Conservation (phyloP, 2,888 invertebrate species). For the Scaptomyza reducta region DNA sequence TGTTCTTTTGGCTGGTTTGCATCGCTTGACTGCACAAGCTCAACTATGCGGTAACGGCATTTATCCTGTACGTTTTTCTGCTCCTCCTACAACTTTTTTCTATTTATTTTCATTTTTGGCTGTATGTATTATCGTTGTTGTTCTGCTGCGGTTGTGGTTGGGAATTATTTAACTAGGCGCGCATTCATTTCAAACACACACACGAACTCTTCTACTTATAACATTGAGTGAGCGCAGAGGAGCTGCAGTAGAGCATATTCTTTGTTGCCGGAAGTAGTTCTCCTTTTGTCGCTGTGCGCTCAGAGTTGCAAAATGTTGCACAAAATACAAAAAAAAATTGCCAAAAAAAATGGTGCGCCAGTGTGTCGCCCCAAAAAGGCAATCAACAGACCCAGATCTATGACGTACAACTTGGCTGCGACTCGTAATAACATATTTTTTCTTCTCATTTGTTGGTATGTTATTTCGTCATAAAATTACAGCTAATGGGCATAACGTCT, state of each 20-base stretch:
- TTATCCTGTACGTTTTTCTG: slow-evolving; percentile 34
- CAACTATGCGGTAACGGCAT: slow-evolving; percentile 53
- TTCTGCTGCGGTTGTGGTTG: slow-evolving; percentile 54
- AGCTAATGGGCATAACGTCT: slow-evolving; percentile 16
- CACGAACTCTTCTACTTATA: background rate
- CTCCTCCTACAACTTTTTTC: background rate
- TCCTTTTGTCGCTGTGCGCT: slow-evolving; percentile 48
- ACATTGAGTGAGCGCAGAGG: background rate
- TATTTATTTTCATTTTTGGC: slow-evolving; percentile 22
- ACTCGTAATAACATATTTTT: slow-evolving; percentile 5
- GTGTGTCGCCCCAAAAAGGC: slow-evolving; percentile 71
- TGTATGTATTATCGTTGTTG: slow-evolving; percentile 30
- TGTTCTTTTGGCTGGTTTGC: slow-evolving; percentile 41
- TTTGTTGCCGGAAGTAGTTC: slow-evolving; percentile 61
- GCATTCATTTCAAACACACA: slow-evolving; percentile 50
- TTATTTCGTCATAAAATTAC: slow-evolving; percentile 35
- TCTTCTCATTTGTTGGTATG: background rate
- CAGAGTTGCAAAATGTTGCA: slow-evolving; percentile 35
- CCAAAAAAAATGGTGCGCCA: slow-evolving; percentile 48
- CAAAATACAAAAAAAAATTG: slow-evolving; percentile 52
- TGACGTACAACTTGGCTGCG: slow-evolving; percentile 46
- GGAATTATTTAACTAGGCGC: slow-evolving; percentile 70
- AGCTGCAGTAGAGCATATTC: slow-evolving; percentile 16
- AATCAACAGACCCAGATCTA: slow-evolving; percentile 72
- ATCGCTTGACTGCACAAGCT: slow-evolving; percentile 58